Base-by-base conservation (phyloP, 1,140 invertebrate species). In the Drosophila saltans region DNA sequence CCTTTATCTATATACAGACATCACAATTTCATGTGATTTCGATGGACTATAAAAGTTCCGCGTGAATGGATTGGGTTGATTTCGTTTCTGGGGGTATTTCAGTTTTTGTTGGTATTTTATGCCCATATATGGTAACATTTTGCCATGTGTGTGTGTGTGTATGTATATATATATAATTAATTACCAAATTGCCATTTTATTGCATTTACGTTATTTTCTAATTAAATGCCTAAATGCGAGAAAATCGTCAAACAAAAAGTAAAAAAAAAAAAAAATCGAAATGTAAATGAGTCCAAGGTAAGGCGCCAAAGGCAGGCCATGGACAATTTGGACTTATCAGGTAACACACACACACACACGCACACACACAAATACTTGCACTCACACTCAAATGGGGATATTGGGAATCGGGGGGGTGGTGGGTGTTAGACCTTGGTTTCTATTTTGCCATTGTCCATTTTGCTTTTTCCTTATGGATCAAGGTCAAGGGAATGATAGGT, bases 281-380 rank as follows among this genome's bases (percentile, higher is more conserved):
- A 62, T 67, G 65, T 52, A 75, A 75, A 75, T 75, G 74, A 43
- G 68, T 57, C 41, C 48, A 48, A 59, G 72, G 39, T 58, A 40
- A 69, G 73, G 73, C 21, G 21, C 45, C 70, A 36, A 11, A 10
- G 45, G n/a, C 57, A 36, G 36, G 11, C 33, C 71, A 61, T 75
- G 72, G 63, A 21, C 64, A 33, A 3, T 74, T 33, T 52, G 45
- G n/a, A 52, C 45, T 52, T 52, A 60, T 60, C 58, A n/a, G 58
- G 30, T 60, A 36, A 26, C 33, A 40, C 2, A 52, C 45, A 52
- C 45, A 48, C 43, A 24, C 45, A 48, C 21, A 24, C 45, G 6
- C 5, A 21, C 10, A 45, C n/a, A 24, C 7, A 24, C 43, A 24
- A 16, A 16, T 16, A 16, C 16, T 16, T 16, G 16, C 45, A 48